These are phyloP conservation scores for Pitta sordida DNA, from an alignment of 2,113 vertebrate species.

Conservation along the genomic window DNA sequence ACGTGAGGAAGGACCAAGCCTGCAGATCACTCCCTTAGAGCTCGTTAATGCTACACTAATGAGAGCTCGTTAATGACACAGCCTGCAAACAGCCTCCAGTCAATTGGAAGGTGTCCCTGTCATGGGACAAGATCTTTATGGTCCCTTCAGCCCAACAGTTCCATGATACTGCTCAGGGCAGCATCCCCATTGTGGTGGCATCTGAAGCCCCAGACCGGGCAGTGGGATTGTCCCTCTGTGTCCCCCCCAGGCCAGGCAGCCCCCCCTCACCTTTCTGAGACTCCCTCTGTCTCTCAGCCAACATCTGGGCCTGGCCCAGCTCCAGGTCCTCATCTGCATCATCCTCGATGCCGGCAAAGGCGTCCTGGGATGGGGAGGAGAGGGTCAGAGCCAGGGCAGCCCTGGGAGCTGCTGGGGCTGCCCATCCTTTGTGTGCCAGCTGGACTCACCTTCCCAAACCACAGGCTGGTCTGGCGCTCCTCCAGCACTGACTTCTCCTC, in stretches of 20 bases:
- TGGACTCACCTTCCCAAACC: constrained; percentile 90
- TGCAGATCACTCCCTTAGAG: background rate
- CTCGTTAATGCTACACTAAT: background rate
- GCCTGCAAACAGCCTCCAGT: background rate
- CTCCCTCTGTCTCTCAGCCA: constrained; percentile 57
- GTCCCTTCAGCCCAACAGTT: background rate
- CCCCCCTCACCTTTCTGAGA: background rate
- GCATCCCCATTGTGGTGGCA: rapidly evolving
- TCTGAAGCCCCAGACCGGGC: rapidly evolving
- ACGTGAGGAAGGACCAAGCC: background rate
- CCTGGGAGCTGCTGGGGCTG: background rate
- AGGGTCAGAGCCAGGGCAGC: background rate
- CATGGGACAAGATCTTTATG: background rate
- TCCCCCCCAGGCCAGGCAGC: rapidly evolving
- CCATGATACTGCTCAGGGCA: background rate
- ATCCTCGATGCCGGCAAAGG: constrained; percentile 85
- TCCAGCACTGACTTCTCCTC: constrained; percentile 82
- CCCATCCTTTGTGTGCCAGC: background rate
- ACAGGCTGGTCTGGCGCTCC: constrained; percentile 82
- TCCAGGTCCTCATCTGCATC: constrained; percentile 82
- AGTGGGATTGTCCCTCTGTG: background rate
- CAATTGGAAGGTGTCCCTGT: background rate
- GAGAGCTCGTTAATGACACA: rapidly evolving
- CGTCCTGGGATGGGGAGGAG: constrained; percentile 67
- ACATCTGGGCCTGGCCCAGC: constrained; percentile 81